A percentile compares a stretch with the other conserved stretches of the same genome.
phyloP scores from a whole-genome alignment of 2,888 invertebrate genomes.

The Harmothoe impar region DNA sequence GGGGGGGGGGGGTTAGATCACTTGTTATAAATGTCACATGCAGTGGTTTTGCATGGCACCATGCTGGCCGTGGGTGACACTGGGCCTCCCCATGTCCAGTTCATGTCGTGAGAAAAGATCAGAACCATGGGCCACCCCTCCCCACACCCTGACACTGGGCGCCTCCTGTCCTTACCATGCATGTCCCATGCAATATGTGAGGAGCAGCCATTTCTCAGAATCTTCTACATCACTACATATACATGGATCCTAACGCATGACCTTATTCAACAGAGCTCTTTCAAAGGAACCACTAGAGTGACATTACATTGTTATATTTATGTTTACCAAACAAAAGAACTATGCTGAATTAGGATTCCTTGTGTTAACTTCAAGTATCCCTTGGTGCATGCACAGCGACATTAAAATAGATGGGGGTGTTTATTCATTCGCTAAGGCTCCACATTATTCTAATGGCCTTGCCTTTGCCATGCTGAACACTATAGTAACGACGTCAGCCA shows the following conservation, averaged over 20 bases:
- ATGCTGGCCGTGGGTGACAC: neutral
- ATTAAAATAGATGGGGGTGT: neutral
- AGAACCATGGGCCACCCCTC: neutral
- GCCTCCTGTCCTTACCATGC: neutral
- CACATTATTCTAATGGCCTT: neutral
- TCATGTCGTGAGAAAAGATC: conserved; percentile 7
- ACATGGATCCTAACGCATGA: neutral
- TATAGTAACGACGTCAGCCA: neutral
- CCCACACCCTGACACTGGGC: neutral
- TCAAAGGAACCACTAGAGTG: neutral
- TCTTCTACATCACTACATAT: neutral
- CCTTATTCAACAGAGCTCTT: neutral
- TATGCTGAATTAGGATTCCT: neutral
- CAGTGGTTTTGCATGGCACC: conserved; percentile 3
- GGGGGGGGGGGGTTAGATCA: neutral
- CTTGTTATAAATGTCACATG: conserved; percentile 25
- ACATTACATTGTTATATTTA: neutral
- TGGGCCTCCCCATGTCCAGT: neutral
- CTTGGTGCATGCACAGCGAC: neutral
- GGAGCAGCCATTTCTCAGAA: conserved; percentile 3
- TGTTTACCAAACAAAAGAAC: too few relatives aligned
- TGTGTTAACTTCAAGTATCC: neutral
- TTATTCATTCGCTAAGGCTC: neutral
- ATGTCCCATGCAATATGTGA: neutral
- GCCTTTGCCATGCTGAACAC: neutral